These are phyloP conservation scores for Andrena marginata DNA, from an alignment of 2,888 invertebrate genomes.

Conservation along the genomic window DNA sequence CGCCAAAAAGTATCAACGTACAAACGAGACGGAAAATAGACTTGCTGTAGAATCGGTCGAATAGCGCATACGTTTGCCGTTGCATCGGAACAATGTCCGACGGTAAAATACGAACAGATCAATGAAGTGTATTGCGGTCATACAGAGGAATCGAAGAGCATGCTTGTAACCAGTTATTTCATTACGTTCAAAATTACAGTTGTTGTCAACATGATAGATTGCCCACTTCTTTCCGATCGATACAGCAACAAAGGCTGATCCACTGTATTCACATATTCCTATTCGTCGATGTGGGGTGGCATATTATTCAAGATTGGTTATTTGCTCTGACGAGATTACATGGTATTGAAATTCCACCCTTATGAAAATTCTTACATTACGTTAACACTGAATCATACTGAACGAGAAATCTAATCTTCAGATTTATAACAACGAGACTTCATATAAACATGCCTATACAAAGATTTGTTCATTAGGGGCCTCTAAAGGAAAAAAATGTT, in stretches of 20 bases:
- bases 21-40: background rate
- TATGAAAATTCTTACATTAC: background rate
- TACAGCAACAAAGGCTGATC: constrained; percentile 11
- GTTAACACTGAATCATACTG: background rate
- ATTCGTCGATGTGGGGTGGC: background rate
- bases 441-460: background rate
- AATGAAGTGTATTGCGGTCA: background rate
- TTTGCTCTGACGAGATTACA: background rate
- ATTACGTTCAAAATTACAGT: constrained; percentile 53
- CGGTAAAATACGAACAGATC: constrained; percentile 4
- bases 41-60: background rate
- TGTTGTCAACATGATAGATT: constrained; percentile 55
- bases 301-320: background rate
- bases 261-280: no score
- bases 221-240: constrained; percentile 39
- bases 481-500: no score
- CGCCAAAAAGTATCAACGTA: background rate
- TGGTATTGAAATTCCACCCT: background rate
- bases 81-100: background rate
- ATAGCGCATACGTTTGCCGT: background rate
- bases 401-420: background rate
- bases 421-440: background rate
- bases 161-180: constrained; percentile 50
- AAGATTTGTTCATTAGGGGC: no score
- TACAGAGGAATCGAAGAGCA: constrained; percentile 7